These are phyloP conservation scores for Oasisia sp. DNA, from an alignment of 2,888 invertebrate genomes.

Conservation along the genomic window DNA sequence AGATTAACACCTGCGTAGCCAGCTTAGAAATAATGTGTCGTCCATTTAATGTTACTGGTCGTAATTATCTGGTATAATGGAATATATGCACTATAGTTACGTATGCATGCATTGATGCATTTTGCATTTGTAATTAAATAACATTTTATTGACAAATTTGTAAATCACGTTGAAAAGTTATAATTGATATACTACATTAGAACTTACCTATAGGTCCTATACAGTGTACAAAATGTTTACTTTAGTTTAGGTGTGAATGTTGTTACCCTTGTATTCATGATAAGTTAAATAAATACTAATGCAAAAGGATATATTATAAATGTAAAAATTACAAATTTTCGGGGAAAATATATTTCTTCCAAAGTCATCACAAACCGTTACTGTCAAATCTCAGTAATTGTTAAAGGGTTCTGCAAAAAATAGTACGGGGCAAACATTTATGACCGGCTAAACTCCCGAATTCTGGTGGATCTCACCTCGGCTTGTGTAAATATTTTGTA, in stretches of 20 bases:
- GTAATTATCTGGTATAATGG: too few species aligned
- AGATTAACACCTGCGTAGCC: too few species aligned
- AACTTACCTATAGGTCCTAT: too few species aligned
- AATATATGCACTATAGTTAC: too few species aligned
- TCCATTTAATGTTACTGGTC: too few species aligned
- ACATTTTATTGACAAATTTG: background rate
- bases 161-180: too few species aligned
- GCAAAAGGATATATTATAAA: background rate
- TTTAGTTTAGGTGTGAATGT: background rate
- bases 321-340: background rate
- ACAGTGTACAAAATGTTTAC: background rate
- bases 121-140: background rate
- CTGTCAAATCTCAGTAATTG: background rate
- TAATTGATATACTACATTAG: too few species aligned
- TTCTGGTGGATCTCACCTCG: constrained; percentile 65
- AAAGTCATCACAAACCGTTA: background rate
- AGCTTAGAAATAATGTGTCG: too few species aligned
- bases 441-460: background rate
- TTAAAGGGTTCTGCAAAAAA: background rate
- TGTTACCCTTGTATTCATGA: background rate
- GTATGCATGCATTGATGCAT: background rate
- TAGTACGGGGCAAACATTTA: background rate
- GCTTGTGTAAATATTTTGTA: constrained; percentile 75
- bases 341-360: background rate
- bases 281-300: background rate